Conservation (phyloP, 2,797 vertebrate genomes). For the Pseudopleuronectes americanus region DNA sequence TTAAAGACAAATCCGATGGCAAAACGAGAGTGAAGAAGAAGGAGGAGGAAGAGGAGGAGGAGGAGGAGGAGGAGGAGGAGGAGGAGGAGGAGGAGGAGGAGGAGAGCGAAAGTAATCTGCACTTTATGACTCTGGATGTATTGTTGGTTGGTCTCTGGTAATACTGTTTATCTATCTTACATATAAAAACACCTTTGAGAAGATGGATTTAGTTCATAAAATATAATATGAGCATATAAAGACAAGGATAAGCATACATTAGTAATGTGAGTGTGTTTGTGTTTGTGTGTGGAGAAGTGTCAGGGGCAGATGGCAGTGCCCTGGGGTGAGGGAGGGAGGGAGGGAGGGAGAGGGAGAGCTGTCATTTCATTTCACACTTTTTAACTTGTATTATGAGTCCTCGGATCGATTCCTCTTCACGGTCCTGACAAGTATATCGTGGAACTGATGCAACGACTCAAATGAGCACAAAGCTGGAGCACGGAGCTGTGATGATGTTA, state of each 20-base stretch:
- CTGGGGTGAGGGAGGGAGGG: slow-evolving; percentile 18
- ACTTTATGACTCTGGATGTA: not conserved
- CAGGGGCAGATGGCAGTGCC: slow-evolving; percentile 59
- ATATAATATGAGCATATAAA: slow-evolving; percentile 4
- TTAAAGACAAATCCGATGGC: slow-evolving; percentile 37
- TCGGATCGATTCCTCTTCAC: slow-evolving; percentile 4
- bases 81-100: slow-evolving; percentile 1
- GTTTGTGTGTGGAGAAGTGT: slow-evolving; percentile 7
- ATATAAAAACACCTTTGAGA: not conserved
- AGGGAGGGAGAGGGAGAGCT: slow-evolving; percentile 1
- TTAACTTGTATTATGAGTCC: slow-evolving; percentile 43
- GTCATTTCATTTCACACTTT: slow-evolving; percentile 35
- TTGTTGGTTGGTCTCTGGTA: no score
- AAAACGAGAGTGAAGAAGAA: not conserved
- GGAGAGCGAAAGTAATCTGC: not conserved
- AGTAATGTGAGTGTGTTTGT: slow-evolving; percentile 19
- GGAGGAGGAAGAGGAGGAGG: not conserved
- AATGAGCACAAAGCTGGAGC: not conserved
- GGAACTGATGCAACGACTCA: not conserved
- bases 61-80: not conserved
- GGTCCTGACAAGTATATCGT: slow-evolving; percentile 11
- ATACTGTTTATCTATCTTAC: no score
- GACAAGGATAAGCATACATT: not conserved
- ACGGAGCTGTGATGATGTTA: no score
- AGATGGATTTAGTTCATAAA: not conserved